These are phyloP conservation scores for Proisotoma minuta DNA, from an alignment of 2,888 invertebrate species.

Conservation along the genomic window DNA sequence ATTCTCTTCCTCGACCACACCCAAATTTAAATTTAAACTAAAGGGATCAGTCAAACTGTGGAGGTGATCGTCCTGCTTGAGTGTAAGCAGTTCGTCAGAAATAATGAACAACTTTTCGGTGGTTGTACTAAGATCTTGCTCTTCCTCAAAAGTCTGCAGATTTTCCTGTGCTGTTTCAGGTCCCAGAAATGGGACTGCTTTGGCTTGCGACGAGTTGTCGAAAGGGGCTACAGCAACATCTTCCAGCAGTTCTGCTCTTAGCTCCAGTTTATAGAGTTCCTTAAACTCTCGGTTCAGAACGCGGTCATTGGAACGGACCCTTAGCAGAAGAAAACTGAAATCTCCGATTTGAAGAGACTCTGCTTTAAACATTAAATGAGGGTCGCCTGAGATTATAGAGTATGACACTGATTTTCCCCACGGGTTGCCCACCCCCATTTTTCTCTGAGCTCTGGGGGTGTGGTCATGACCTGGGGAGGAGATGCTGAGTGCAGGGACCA, in stretches of 20 bases:
- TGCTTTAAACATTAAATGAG: conserved; percentile 85
- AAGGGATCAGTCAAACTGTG: not conserved
- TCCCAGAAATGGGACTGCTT: conserved; percentile 1
- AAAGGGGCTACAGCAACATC: not conserved
- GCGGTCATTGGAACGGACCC: conserved; percentile 63
- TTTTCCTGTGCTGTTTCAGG: not conserved
- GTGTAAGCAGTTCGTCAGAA: not conserved
- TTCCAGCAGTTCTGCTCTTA: conserved; percentile 58
- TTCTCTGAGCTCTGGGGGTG: conserved; percentile 51
- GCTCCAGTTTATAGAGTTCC: conserved; percentile 72
- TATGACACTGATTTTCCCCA: conserved; percentile 61
- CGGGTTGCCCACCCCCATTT: conserved; percentile 72
- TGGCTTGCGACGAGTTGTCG: not conserved
- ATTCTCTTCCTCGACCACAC: not conserved
- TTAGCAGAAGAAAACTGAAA: conserved; percentile 85
- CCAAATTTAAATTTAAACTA: not conserved
- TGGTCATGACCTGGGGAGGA: no score
- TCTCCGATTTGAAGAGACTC: conserved; percentile 86
- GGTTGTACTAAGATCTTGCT: conserved; percentile 2
- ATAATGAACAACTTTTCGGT: not conserved
- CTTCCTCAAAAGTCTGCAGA: not conserved
- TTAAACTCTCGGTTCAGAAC: conserved; percentile 82
- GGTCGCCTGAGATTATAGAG: conserved; percentile 81
- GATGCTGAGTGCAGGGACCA: no score
- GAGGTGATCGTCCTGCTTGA: not conserved